Evolutionary conservation across 2,888 invertebrate species (phyloP).

Genomic region (Leucophenga montana): DNA sequence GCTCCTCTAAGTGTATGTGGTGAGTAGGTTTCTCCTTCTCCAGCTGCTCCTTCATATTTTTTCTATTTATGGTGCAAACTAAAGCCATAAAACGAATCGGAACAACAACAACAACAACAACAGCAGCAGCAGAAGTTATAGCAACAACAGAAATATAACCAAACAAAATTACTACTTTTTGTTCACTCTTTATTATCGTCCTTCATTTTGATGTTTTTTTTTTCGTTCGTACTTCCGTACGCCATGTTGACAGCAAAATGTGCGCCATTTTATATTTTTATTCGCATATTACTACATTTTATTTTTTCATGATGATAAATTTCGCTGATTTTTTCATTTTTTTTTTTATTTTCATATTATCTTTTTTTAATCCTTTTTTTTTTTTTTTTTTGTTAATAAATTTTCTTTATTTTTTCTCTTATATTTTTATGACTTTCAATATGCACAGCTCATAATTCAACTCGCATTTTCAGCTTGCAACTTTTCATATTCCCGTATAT

Average conservation of each 20-base stretch:
- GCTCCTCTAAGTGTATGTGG: not conserved
- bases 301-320: conserved; percentile 40
- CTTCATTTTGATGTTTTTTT: not conserved
- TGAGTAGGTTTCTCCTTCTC: not conserved
- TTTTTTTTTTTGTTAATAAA: conserved; percentile 36
- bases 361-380: conserved; percentile 15
- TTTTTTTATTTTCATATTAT: conserved; percentile 40
- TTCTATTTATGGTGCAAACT: conserved; percentile 50
- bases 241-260: conserved; percentile 19
- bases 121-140: conserved; percentile 37
- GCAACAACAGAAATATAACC: conserved; percentile 45
- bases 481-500: too few species aligned
- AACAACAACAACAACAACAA: conserved; percentile 40
- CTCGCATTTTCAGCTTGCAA: conserved; percentile 21
- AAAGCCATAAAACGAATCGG: conserved; percentile 57
- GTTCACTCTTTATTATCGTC: conserved; percentile 30
- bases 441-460: conserved; percentile 55
- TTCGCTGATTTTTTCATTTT: conserved; percentile 57
- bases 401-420: conserved; percentile 23
- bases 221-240: not conserved
- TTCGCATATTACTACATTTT: conserved; percentile 43
- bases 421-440: conserved; percentile 47
- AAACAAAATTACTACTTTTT: conserved; percentile 54
- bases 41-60: too few species aligned
- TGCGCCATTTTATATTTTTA: conserved; percentile 56